Percentiles rank a stretch among this genome's conserved stretches.
Conservation (phyloP, 1,140 invertebrate genomes). For the Drosophila eugracilis region DNA sequence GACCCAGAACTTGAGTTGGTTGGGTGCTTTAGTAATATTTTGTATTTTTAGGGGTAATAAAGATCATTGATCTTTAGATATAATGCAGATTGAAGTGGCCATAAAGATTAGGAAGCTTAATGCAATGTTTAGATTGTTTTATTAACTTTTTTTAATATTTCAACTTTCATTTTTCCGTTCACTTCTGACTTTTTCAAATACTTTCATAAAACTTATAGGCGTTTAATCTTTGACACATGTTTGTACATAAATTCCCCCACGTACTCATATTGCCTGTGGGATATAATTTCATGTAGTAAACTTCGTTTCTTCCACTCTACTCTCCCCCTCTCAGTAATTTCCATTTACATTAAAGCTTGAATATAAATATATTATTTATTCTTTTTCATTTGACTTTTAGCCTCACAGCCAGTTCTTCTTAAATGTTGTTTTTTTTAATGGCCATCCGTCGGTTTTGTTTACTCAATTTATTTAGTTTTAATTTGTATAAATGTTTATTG, state of each 20-base stretch:
- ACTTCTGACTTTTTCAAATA: no score
- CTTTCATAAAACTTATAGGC: no score
- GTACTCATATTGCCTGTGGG: no score
- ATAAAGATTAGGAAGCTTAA: not conserved
- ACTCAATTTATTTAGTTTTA: slow-evolving; percentile 56
- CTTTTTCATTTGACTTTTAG: slow-evolving; percentile 10
- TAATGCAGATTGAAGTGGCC: not conserved
- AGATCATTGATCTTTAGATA: not conserved
- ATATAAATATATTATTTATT: slow-evolving; percentile 5
- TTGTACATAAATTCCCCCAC: no score
- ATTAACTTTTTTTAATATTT: no score
- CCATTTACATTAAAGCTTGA: slow-evolving; percentile 6
- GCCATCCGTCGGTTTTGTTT: slow-evolving; percentile 23
- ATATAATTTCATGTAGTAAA: not conserved
- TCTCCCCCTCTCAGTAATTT: no score
- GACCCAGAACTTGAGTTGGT: slow-evolving; percentile 19
- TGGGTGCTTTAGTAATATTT: slow-evolving; percentile 3
- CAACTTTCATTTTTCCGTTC: not conserved
- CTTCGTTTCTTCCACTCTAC: no score
- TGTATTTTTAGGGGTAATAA: not conserved
- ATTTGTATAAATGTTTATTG: slow-evolving; percentile 19
- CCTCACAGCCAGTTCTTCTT: slow-evolving; percentile 8
- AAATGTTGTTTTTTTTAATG: slow-evolving; percentile 51
- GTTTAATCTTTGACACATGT: no score
- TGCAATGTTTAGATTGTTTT: no score